Evolutionary conservation across 1,140 invertebrate species (phyloP).

Genomic region (Odontomachus brunneus): DNA sequence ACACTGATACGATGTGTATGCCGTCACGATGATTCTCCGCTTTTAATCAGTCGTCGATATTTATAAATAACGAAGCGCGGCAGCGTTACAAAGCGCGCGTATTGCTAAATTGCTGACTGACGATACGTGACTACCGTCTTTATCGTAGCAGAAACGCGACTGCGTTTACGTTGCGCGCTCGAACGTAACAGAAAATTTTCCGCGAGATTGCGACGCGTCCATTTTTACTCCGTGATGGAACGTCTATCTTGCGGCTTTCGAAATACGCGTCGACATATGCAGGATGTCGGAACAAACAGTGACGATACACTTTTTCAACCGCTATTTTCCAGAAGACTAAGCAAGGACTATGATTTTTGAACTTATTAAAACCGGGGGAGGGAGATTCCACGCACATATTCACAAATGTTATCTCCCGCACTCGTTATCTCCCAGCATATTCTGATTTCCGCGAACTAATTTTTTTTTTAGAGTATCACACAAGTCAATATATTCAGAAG

Average conservation of each 20-base stretch:
- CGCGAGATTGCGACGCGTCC: conserved; percentile 8
- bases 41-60: conserved; percentile 62
- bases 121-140: neutral
- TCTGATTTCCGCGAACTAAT: neutral
- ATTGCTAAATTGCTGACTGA: conserved; percentile 43
- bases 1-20: neutral
- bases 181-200: conserved; percentile 24
- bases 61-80: conserved; percentile 61
- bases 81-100: neutral
- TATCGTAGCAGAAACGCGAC: conserved; percentile 29
- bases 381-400: too few relatives aligned
- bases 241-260: neutral
- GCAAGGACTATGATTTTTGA: neutral
- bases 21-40: conserved; percentile 4
- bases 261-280: neutral
- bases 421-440: neutral
- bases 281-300: conserved; percentile 4
- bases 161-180: neutral
- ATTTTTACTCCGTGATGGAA: neutral
- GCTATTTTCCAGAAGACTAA: too few relatives aligned
- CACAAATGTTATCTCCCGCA: too few relatives aligned
- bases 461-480: neutral
- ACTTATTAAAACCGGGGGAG: neutral
- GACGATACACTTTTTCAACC: too few relatives aligned
- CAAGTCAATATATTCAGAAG: neutral